phyloP scores from a whole-genome alignment of 2,888 invertebrate genomes.

The Rosalia funebris region DNA sequence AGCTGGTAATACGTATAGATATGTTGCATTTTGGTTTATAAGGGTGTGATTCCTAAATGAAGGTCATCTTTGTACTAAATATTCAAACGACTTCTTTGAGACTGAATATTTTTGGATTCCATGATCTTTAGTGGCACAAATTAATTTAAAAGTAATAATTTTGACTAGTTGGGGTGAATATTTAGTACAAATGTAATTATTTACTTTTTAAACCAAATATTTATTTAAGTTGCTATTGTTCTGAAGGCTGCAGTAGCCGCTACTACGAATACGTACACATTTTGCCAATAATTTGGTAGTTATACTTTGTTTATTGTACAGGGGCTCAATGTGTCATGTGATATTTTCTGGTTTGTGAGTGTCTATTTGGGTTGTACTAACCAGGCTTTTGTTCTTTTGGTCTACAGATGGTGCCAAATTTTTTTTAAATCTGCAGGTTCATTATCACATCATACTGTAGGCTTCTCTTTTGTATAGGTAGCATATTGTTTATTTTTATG shows the following conservation, averaged over 20 bases:
- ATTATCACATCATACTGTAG: constrained; percentile 51
- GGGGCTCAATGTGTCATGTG: constrained; percentile 66
- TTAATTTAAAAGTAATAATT: constrained; percentile 19
- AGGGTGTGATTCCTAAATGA: constrained; percentile 35
- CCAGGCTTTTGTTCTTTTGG: constrained; percentile 40
- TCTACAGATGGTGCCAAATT: constrained; percentile 58
- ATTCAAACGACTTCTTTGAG: constrained; percentile 49
- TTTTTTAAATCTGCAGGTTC: constrained; percentile 27
- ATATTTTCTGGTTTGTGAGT: constrained; percentile 65
- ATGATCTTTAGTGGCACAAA: constrained; percentile 28
- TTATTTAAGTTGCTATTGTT: constrained; percentile 48
- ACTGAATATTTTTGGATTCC: constrained; percentile 43
- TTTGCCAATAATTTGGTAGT: constrained; percentile 53
- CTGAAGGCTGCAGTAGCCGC: constrained; percentile 51
- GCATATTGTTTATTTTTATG: constrained; percentile 51
- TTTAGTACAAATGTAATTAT: constrained; percentile 39
- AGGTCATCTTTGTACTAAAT: constrained; percentile 48
- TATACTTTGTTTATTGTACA: constrained; percentile 52
- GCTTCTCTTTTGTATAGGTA: constrained; percentile 49
- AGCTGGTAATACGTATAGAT: constrained; percentile 2
- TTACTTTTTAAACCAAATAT: constrained; percentile 53
- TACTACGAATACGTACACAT: constrained; percentile 59
- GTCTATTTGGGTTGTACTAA: constrained; percentile 45
- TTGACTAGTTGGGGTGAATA: constrained; percentile 9
- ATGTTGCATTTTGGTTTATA: constrained; percentile 7